Conservation (phyloP, 2,797 vertebrate genomes). For the Pipistrellus pipistrellus region DNA sequence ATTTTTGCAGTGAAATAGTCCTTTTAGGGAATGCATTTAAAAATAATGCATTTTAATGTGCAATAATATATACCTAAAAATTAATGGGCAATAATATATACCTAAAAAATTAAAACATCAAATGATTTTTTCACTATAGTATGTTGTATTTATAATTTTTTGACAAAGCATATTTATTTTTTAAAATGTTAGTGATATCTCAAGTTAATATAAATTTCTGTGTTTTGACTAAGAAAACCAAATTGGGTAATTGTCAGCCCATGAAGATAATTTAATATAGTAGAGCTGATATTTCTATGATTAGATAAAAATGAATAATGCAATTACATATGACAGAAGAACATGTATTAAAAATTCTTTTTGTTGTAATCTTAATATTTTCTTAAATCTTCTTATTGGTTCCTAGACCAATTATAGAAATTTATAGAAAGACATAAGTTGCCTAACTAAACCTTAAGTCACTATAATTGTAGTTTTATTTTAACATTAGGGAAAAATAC, state of each 20-base stretch:
- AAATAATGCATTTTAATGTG: neutral
- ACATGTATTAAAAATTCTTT: neutral
- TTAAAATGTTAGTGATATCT: neutral
- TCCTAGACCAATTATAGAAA: neutral
- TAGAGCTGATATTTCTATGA: neutral
- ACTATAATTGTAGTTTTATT: neutral
- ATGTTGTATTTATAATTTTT: neutral
- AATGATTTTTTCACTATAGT: neutral
- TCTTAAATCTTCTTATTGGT: neutral
- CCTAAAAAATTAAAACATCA: neutral
- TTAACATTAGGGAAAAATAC: neutral
- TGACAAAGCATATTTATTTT: neutral
- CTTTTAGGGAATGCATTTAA: slow-evolving; percentile 3
- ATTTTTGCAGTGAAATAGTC: neutral
- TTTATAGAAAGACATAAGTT: neutral
- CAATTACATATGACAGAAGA: neutral
- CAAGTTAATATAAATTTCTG: neutral
- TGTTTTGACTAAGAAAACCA: neutral
- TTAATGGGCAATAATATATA: neutral
- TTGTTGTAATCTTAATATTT: slow-evolving; percentile 5
- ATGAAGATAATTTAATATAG: neutral
- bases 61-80: neutral
- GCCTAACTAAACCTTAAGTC: neutral
- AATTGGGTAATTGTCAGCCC: neutral
- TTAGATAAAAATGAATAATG: slow-evolving; percentile 9